phyloP scores from a whole-genome alignment of 2,797 vertebrate species.

The Alcedo atthis region DNA sequence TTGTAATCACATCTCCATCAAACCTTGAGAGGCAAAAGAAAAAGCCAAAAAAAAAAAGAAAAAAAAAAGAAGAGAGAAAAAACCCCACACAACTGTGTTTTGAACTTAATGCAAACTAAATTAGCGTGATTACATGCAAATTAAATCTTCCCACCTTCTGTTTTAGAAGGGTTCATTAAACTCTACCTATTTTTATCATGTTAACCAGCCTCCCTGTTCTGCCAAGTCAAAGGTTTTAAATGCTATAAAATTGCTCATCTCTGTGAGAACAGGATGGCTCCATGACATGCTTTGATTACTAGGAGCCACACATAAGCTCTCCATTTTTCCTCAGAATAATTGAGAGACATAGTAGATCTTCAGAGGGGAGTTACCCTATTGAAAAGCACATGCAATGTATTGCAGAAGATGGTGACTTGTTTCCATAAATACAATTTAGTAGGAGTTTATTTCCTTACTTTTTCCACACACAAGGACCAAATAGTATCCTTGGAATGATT shows the following conservation, averaged over 20 bases:
- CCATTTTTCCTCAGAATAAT: not conserved
- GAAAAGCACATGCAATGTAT: not conserved
- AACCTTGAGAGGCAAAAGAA: constrained; percentile 79
- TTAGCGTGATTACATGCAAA: constrained; percentile 2
- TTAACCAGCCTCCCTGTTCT: not conserved
- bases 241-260: not conserved
- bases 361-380: not conserved
- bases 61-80: not conserved
- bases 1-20: constrained; percentile 93
- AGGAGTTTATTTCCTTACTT: not conserved
- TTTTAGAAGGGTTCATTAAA: not conserved
- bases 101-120: not conserved
- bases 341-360: not conserved
- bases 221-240: not conserved
- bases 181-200: not conserved
- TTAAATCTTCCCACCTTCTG: not conserved
- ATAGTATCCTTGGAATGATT: not conserved
- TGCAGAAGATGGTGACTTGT: not conserved
- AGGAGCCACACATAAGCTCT: not conserved
- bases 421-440: not conserved
- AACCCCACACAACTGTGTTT: not conserved
- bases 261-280: not conserved
- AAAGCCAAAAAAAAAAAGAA: not conserved
- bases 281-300: not conserved
- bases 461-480: not conserved